Evolutionary conservation across 2,113 vertebrate species (phyloP).

Genomic region (Colius striatus): DNA sequence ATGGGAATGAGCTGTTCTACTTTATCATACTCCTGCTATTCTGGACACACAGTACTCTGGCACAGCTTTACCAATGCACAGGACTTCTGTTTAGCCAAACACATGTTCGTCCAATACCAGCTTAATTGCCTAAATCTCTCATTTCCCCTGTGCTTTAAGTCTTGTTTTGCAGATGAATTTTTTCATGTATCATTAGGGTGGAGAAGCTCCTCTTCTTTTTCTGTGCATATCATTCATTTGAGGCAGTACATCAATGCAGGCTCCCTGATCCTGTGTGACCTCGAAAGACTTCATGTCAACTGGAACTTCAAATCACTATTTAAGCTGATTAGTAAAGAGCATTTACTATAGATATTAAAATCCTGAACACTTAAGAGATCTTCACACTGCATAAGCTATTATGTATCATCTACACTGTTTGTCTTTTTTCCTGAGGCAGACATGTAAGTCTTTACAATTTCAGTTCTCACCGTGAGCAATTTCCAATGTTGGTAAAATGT

Average conservation of each 20-base stretch:
- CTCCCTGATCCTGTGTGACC: neutral
- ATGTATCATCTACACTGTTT: neutral
- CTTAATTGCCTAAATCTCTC: neutral
- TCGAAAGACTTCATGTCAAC: neutral
- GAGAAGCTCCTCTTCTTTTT: neutral
- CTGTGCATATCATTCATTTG: neutral
- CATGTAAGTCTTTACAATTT: neutral
- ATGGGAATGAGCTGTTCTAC: neutral
- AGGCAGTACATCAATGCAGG: neutral
- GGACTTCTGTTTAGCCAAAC: neutral
- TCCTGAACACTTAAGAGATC: neutral
- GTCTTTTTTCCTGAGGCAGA: neutral
- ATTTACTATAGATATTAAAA: constrained; percentile 28
- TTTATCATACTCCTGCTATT: neutral
- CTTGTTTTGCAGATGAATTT: neutral
- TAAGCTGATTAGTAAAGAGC: constrained; percentile 6
- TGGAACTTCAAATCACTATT: neutral
- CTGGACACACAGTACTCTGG: neutral
- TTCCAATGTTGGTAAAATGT: neutral
- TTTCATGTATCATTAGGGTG: neutral
- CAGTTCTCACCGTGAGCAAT: neutral
- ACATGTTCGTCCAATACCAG: neutral
- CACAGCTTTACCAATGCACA: neutral
- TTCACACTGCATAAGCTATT: neutral
- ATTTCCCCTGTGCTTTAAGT: neutral